These are phyloP conservation scores for Drosophila lutescens DNA, from an alignment of 2,888 invertebrate genomes.

Conservation along the genomic window DNA sequence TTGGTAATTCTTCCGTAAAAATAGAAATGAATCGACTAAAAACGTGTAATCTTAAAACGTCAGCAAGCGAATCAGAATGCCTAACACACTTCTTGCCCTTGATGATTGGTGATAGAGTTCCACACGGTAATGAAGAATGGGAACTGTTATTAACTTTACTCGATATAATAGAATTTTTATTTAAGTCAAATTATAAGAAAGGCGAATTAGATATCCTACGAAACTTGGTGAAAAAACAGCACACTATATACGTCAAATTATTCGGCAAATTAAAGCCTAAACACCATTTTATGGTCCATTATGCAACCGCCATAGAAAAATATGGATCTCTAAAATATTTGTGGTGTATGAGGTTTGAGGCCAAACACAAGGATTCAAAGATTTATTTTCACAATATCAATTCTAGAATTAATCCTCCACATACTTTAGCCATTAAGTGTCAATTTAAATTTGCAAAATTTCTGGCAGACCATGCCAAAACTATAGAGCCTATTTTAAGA, in stretches of 20 bases:
- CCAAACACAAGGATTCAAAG: too few species aligned
- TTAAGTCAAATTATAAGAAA: background rate
- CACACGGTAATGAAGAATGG: background rate
- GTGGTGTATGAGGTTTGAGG: too few species aligned
- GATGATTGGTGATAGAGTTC: background rate
- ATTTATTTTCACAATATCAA: too few species aligned
- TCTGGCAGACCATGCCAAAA: too few species aligned
- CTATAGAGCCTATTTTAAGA: too few species aligned
- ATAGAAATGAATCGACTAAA: too few species aligned
- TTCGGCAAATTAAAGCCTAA: background rate
- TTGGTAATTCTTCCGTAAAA: too few species aligned
- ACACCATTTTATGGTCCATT: background rate
- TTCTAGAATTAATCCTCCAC: too few species aligned
- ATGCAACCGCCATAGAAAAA: background rate
- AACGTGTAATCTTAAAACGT: background rate
- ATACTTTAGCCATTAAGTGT: too few species aligned
- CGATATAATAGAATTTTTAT: background rate
- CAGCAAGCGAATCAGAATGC: background rate
- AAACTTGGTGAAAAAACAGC: background rate
- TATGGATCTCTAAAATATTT: too few species aligned
- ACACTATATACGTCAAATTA: background rate
- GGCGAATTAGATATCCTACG: background rate
- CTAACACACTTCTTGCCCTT: background rate
- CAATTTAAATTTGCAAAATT: too few species aligned
- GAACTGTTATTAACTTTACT: background rate